Percentiles rank a stretch among this genome's conserved stretches.
These are phyloP conservation scores for Osmoderma eremita DNA, from an alignment of 2,888 invertebrate genomes.

Conservation along the genomic window DNA sequence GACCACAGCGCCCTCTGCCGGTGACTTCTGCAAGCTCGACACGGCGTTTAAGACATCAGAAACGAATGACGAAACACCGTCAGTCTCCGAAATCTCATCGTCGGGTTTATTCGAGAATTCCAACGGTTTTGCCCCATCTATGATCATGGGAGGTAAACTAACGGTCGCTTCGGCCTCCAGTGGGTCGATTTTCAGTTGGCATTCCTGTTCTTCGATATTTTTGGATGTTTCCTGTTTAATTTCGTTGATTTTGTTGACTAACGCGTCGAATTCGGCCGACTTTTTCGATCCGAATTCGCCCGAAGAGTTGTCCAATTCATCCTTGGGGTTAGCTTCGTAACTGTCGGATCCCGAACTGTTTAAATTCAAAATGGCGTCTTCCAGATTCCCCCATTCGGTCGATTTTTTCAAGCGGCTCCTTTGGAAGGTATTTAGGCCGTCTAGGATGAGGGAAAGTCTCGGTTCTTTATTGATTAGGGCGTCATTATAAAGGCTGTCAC, in stretches of 20 bases:
- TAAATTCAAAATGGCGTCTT: constrained; percentile 77
- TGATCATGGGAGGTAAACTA: constrained; percentile 8
- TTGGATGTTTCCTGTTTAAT: constrained; percentile 54
- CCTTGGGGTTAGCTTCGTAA: constrained; percentile 51
- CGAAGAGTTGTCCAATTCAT: constrained; percentile 45
- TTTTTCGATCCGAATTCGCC: constrained; percentile 50
- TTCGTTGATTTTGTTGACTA: constrained; percentile 60
- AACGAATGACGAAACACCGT: constrained; percentile 35
- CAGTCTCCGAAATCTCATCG: constrained; percentile 28
- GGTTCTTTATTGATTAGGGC: constrained; percentile 69
- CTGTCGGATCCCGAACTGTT: constrained; percentile 53
- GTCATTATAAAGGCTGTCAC: constrained; percentile 62
- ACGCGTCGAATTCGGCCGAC: constrained; percentile 57
- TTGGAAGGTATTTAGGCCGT: constrained; percentile 75
- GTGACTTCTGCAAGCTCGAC: constrained; percentile 15
- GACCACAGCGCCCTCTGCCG: neutral
- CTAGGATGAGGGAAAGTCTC: constrained; percentile 70
- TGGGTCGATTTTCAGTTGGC: constrained; percentile 28
- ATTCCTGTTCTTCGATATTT: constrained; percentile 46
- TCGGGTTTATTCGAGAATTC: constrained; percentile 10
- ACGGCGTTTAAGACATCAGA: constrained; percentile 36
- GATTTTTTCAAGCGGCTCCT: constrained; percentile 76
- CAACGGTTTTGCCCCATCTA: constrained; percentile 4
- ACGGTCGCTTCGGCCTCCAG: constrained; percentile 18
- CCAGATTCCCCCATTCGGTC: constrained; percentile 79